phyloP scores from a whole-genome alignment of 2,113 vertebrate species.

The Actenoides hombroni region DNA sequence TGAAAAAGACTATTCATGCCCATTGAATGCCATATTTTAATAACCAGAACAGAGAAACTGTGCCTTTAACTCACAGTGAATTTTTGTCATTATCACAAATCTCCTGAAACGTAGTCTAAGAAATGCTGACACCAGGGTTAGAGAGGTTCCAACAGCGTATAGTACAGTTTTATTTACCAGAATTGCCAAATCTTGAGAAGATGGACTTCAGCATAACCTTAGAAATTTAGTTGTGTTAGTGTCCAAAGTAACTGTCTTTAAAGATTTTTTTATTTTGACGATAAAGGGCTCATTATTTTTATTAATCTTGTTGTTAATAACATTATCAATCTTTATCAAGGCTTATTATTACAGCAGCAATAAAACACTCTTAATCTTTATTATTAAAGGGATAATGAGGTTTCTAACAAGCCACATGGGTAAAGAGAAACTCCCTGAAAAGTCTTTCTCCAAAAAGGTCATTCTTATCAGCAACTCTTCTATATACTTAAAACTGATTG shows the following conservation, averaged over 20 bases:
- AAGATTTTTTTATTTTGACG: not conserved
- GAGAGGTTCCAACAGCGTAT: not conserved
- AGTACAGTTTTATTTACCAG: not conserved
- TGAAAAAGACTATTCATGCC: not conserved
- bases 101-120: not conserved
- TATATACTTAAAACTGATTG: constrained; percentile 39
- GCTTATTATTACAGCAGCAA: not conserved
- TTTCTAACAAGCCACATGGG: not conserved
- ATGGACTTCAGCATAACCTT: not conserved
- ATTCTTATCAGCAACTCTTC: constrained; percentile 32
- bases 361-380: not conserved
- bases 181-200: not conserved
- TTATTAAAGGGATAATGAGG: not conserved
- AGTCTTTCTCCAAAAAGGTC: constrained; percentile 39
- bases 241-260: not conserved
- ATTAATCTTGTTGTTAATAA: not conserved
- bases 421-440: constrained; percentile 4
- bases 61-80: not conserved
- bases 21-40: not conserved
- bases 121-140: not conserved
- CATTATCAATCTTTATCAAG: not conserved
- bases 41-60: fast-evolving
- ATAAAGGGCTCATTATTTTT: not conserved
- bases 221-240: not conserved
- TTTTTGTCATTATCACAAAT: not conserved